Evolutionary conservation across 2,113 vertebrate species (phyloP), one percentile per base, ranked within the genome.

Genomic region (Elaphurus davidianus): DNA sequence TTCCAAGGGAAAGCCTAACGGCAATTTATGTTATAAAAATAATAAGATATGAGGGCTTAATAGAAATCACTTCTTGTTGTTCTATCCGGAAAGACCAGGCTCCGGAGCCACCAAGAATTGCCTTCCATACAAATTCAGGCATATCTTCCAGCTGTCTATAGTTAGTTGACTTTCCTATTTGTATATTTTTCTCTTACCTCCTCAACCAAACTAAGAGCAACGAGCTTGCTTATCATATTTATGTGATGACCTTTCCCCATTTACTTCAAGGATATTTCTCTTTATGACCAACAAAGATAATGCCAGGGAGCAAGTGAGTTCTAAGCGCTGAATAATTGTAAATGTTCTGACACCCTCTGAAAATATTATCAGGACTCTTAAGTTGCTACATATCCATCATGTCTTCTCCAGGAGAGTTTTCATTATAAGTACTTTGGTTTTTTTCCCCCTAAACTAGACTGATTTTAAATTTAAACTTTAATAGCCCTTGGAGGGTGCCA

Each of bases 21-120:
- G 98, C 98, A 98, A 97, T 98, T 98, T 97, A 98, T 98, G 97
- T 96, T 95, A 98, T 94, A 98, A 98, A 98, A 98, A 98, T 98
- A 98, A 98, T 96, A 98, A 96, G 91, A 74, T 97, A 93, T 92
- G 97, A 97, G 85, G 93, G 98, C 95, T 98, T 98, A 90, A 96
- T 96, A 97, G 97, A 98, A 98, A 98, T 84, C 93, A 78, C 62
- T 85, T 45, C 67, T 96, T 94, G 87, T 85, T 92, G 50, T 60
- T 95, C 94, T 93, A 55, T 43, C 79, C 45, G 16, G 71, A 87
- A 36, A 11, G 2, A 23, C 7, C 14, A 11, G 91, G 40, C 62
- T 87, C 71, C 0, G 3, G 86, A 4, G 0, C 87, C 83, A 86
- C 71, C 43, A 54, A 71, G 47, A 57, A 52, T 79, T 2, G 28